Conservation (phyloP, 1,140 invertebrate genomes). For the Bombus consobrinus region DNA sequence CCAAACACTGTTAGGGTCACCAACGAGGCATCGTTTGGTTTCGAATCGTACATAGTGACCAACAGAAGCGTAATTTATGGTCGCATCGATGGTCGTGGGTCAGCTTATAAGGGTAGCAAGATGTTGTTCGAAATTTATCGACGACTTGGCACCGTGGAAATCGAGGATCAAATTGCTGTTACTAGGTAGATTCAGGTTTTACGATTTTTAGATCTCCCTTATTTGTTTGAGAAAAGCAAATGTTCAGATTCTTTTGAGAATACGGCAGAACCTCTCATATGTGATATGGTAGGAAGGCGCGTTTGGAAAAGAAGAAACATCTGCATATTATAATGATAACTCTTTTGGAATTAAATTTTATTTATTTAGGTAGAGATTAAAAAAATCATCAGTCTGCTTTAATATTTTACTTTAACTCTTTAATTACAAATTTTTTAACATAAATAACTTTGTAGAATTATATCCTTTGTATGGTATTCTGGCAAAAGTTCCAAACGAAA, state of each 20-base stretch:
- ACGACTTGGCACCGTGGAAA: conserved; percentile 85
- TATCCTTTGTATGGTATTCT: not conserved
- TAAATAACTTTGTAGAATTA: too few species aligned
- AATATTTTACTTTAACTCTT: too few species aligned
- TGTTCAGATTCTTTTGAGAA: not conserved
- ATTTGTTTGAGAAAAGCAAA: not conserved
- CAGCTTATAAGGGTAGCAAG: conserved; percentile 84
- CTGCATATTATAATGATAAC: too few species aligned
- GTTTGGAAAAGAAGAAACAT: too few species aligned
- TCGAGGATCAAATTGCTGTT: conserved; percentile 86
- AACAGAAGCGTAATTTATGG: conserved; percentile 85
- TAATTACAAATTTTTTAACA: too few species aligned
- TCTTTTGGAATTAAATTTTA: too few species aligned
- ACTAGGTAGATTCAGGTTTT: conserved; percentile 78
- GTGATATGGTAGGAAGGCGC: not conserved
- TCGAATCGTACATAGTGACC: conserved; percentile 85
- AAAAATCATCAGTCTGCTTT: too few species aligned
- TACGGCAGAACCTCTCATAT: not conserved
- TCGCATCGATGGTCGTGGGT: conserved; percentile 86
- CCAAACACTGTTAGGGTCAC: conserved; percentile 85
- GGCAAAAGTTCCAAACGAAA: not conserved
- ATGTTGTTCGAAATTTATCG: conserved; percentile 84
- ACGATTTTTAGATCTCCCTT: not conserved
- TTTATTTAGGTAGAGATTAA: too few species aligned
- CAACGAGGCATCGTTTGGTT: conserved; percentile 83